Percentiles rank a stretch among this genome's conserved stretches.
phyloP scores from a whole-genome alignment of 2,797 vertebrate genomes.

The Otus scops region DNA sequence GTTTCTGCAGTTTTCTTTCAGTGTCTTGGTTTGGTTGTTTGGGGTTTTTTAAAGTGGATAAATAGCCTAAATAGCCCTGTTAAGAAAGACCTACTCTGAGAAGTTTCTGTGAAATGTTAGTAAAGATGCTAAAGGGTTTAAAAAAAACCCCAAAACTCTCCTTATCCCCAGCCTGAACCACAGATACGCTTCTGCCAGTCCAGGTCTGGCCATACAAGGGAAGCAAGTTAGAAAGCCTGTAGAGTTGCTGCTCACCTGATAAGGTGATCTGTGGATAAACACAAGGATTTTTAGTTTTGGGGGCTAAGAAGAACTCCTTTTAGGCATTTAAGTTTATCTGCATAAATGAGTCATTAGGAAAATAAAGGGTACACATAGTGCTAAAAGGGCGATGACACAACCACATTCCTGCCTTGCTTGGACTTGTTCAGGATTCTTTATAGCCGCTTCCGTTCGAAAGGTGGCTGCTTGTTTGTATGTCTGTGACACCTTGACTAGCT shows the following conservation, averaged over 20 bases:
- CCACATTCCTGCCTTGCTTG: slow-evolving; percentile 55
- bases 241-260: not conserved
- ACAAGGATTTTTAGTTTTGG: not conserved
- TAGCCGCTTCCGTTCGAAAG: slow-evolving; percentile 19
- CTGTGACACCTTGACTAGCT: slow-evolving; percentile 43
- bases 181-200: not conserved
- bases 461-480: slow-evolving; percentile 12
- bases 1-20: not conserved
- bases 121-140: not conserved
- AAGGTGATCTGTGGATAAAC: not conserved
- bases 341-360: slow-evolving; percentile 49
- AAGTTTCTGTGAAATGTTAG: not conserved
- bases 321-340: slow-evolving; percentile 27
- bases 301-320: slow-evolving; percentile 17
- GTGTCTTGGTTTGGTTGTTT: not conserved
- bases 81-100: not conserved
- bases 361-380: not conserved
- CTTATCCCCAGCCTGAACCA: not conserved
- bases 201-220: not conserved
- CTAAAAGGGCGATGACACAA: slow-evolving; percentile 48
- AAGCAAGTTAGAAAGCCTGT: not conserved
- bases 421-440: slow-evolving; percentile 53
- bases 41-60: not conserved
- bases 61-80: not conserved
- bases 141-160: not conserved